Evolutionary conservation across 2,113 vertebrate species (phyloP).

Genomic region (Vulpes ferrilata): DNA sequence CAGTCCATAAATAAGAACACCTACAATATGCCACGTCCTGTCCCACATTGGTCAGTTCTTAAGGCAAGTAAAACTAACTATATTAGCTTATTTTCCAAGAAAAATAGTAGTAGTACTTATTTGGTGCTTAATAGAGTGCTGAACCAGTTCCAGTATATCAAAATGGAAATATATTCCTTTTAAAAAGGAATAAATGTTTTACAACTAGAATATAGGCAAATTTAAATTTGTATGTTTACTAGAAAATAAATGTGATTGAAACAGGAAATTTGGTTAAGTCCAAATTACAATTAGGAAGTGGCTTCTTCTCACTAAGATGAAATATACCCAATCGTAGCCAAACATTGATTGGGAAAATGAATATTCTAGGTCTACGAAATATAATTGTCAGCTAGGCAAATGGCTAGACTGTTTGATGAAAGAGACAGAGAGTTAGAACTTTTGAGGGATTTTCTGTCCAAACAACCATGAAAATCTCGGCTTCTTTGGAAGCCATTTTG

Average conservation of each 20-base stretch:
- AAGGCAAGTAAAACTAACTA: background rate
- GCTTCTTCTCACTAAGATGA: background rate
- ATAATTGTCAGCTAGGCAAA: background rate
- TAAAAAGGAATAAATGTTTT: background rate
- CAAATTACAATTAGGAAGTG: conserved; percentile 37
- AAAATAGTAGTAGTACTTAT: background rate
- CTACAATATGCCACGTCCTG: background rate
- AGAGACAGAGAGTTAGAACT: background rate
- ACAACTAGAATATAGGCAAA: background rate
- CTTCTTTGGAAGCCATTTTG: background rate
- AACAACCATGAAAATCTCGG: background rate
- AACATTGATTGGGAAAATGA: conserved; percentile 13
- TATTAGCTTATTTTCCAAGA: background rate
- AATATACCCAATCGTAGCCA: background rate
- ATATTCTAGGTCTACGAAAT: background rate
- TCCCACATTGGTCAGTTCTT: background rate
- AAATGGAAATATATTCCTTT: background rate
- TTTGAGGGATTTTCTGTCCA: background rate
- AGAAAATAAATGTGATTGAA: background rate
- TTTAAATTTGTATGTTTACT: background rate
- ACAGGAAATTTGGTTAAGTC: background rate
- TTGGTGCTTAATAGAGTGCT: background rate
- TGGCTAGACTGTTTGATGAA: background rate
- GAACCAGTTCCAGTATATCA: background rate
- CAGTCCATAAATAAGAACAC: background rate